Conservation (phyloP, 2,797 vertebrate species). For the Anguilla anguilla region DNA sequence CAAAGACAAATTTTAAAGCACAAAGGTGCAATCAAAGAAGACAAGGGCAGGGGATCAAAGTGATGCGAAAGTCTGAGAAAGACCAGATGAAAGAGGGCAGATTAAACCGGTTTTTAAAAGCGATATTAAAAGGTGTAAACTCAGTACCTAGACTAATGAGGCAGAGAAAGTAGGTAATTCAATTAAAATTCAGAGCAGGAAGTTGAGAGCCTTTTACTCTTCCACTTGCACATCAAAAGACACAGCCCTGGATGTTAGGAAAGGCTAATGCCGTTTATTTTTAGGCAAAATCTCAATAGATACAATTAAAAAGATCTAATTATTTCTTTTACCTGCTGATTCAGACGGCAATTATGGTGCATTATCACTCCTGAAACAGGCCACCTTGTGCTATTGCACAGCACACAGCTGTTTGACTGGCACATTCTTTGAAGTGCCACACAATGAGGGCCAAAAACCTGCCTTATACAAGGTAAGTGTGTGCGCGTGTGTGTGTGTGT, state of each 20-base stretch:
- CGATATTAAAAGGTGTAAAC: conserved; percentile 84
- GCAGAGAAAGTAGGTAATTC: conserved; percentile 66
- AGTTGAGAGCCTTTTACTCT: conserved; percentile 72
- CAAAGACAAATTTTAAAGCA: conserved; percentile 74
- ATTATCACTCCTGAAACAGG: conserved; percentile 54
- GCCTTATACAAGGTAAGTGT: not conserved
- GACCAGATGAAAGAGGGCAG: conserved; percentile 83
- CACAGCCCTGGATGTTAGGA: conserved; percentile 63
- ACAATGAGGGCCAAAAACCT: not conserved
- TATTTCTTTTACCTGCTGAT: conserved; percentile 32
- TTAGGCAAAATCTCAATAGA: conserved; percentile 38
- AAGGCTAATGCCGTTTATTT: conserved; percentile 73
- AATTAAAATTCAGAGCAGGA: conserved; percentile 77
- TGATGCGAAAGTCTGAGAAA: conserved; percentile 68
- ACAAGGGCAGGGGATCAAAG: conserved; percentile 75
- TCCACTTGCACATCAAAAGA: conserved; percentile 75
- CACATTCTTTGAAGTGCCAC: conserved; percentile 8
- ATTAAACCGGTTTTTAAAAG: conserved; percentile 77
- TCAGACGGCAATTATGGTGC: conserved; percentile 17
- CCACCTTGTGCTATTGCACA: not conserved
- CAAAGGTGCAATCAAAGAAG: conserved; percentile 73
- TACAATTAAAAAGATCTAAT: conserved; percentile 45
- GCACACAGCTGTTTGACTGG: conserved; percentile 18
- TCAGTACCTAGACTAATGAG: conserved; percentile 74
- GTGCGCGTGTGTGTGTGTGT: not conserved